Evolutionary conservation across 2,797 vertebrate species (phyloP), one percentile per base, ranked within the genome.

Genomic region (Enteromius anoplus): DNA sequence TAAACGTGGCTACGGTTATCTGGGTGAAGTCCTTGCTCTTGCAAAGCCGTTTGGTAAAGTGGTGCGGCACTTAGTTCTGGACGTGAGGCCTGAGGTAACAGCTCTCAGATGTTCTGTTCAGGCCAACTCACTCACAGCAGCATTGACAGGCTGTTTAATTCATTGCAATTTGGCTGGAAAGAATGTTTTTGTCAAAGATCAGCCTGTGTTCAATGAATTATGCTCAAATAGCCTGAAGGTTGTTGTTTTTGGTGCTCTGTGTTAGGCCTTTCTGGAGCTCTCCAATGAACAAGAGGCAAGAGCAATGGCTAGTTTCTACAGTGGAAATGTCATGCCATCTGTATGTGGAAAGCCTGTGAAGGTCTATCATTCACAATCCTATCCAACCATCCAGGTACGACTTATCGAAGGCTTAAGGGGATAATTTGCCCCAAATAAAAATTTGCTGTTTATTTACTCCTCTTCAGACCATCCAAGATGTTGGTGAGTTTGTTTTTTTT

Each of bases 241-340:
- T 45, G 47, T 12, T 19, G 8, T 23, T 45, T 2, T 15, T 23
- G 62, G 6, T 42, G 1, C 42, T 40, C 49, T 65, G 7, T 2
- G 10, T 86, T 79, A 99, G 98, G 97, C 97, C 0, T 99, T 97
- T 92, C 95, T 99, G 21, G 97, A 99, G 93, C 97, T 99, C 87
- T 89, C 92, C 0, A 94, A 91, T 0, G 96, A 97, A 71, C 94
- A 96, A 40, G 96, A 98, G 90, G 97, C 98, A 40, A 94, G 94
- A 66, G 93, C 96, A 37, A 98, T 97, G 92, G 95, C 96, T 0
- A 95, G 94, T 37, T 99, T 98, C 84, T 99, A 99, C 53, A 97
- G 93, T 47, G 91, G 95, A 11, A 95, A 96, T 65, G 95, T 96
- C 23, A 95, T 93, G 1, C 96, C 97, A 0, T 92, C 96, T 0